Conservation (phyloP, 1,140 invertebrate genomes). For the Cyclargus thomasi region DNA sequence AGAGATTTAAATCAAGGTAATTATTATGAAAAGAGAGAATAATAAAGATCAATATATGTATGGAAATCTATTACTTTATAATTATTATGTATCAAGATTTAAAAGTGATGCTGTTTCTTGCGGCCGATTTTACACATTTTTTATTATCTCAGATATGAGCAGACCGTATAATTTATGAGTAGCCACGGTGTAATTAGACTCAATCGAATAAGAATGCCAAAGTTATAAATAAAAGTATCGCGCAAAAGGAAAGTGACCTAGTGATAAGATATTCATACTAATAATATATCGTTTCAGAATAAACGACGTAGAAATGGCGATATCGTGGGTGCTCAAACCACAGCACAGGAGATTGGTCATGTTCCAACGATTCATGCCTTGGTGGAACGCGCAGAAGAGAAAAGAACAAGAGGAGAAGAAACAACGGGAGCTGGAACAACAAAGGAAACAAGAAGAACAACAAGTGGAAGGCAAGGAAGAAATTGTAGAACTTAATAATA, state of each 20-base stretch:
- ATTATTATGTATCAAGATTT: too few relatives aligned
- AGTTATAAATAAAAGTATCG: not conserved
- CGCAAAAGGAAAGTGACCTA: not conserved
- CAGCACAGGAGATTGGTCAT: conserved; percentile 58
- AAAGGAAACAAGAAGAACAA: conserved; percentile 29
- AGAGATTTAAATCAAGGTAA: conserved; percentile 61
- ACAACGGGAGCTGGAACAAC: conserved; percentile 30
- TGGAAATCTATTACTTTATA: too few relatives aligned
- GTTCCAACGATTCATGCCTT: conserved; percentile 72
- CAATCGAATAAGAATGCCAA: not conserved
- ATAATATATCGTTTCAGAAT: conserved; percentile 48
- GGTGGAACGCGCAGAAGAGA: conserved; percentile 61
- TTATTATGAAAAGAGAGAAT: too few relatives aligned
- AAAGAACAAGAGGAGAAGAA: conserved; percentile 56
- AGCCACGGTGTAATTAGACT: not conserved
- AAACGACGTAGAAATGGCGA: conserved; percentile 61
- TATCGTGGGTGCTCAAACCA: conserved; percentile 70
- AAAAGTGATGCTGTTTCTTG: too few relatives aligned
- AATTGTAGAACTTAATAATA: not conserved
- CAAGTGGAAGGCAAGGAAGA: conserved; percentile 10
- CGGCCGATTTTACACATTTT: too few relatives aligned
- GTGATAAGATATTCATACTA: conserved; percentile 13
- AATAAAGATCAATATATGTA: too few relatives aligned
- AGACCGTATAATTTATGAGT: too few relatives aligned
- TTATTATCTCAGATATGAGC: too few relatives aligned